Conservation (phyloP, 2,888 invertebrate genomes). For the Dynastes grantii region DNA sequence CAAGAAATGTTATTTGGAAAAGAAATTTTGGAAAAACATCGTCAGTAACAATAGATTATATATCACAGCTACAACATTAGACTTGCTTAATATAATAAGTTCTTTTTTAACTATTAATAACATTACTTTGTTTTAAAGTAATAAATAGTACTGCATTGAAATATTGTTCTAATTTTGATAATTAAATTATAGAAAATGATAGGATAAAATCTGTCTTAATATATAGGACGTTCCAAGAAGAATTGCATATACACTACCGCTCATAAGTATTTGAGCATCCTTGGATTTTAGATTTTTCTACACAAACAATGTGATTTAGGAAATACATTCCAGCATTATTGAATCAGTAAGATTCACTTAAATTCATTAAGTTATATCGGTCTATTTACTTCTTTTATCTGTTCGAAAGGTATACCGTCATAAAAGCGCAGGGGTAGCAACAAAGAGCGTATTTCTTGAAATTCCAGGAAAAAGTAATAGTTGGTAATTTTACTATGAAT, state of each 20-base stretch:
- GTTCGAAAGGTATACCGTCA: too few species aligned
- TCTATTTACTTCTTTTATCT: too few species aligned
- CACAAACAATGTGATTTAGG: too few species aligned
- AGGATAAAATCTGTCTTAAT: not conserved
- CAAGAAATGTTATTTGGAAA: not conserved
- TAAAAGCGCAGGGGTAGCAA: too few species aligned
- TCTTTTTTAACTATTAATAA: not conserved
- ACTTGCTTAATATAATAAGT: not conserved
- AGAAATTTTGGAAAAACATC: slow-evolving; percentile 2
- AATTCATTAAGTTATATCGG: too few species aligned
- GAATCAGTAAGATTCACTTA: too few species aligned
- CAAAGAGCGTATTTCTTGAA: too few species aligned
- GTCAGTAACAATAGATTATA: slow-evolving; percentile 1
- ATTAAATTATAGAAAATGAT: not conserved
- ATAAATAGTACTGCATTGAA: not conserved
- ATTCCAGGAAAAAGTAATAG: too few species aligned
- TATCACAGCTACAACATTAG: slow-evolving; percentile 8
- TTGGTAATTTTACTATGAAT: too few species aligned
- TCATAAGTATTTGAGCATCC: too few species aligned
- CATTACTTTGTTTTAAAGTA: not conserved
- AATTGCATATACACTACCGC: not conserved
- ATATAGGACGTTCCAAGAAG: not conserved
- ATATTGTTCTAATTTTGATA: not conserved
- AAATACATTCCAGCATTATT: too few species aligned
- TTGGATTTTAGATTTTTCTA: too few species aligned